Evolutionary conservation across 2,888 invertebrate genomes (phyloP).

Genomic region (Tupiocoris notatus): DNA sequence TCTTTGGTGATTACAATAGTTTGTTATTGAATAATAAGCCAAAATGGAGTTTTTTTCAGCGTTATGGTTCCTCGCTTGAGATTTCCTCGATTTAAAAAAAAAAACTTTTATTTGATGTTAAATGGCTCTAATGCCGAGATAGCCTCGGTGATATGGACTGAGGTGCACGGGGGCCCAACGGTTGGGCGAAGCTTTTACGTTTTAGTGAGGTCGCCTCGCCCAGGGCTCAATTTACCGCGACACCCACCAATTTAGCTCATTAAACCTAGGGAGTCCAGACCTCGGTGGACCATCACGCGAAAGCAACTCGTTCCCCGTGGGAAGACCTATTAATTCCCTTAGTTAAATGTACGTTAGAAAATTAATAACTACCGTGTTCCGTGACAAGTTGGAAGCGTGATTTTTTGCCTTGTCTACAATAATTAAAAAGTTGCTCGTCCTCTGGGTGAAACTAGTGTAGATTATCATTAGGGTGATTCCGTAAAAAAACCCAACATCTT

Average conservation of each 20-base stretch:
- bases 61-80: no score
- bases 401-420: neutral
- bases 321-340: conserved; percentile 28
- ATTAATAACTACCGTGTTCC: conserved; percentile 26
- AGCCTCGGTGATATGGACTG: no score
- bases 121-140: no score
- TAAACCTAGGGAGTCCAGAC: conserved; percentile 14
- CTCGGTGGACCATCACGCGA: conserved; percentile 33
- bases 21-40: no score
- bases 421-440: neutral
- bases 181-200: neutral
- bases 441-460: neutral
- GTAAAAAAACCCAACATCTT: no score
- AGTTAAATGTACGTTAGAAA: conserved; percentile 24
- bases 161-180: no score
- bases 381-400: conserved; percentile 4
- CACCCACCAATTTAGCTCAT: conserved; percentile 40
- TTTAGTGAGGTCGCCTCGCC: conserved; percentile 3
- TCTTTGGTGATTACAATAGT: no score
- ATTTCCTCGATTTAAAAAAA: no score
- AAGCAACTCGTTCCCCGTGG: conserved; percentile 18
- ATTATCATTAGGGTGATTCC: no score
- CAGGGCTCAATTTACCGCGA: conserved; percentile 38
- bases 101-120: no score
- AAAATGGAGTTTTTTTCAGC: no score